These are phyloP conservation scores for Eumeta japonica DNA, from an alignment of 1,140 invertebrate species.

Conservation along the genomic window DNA sequence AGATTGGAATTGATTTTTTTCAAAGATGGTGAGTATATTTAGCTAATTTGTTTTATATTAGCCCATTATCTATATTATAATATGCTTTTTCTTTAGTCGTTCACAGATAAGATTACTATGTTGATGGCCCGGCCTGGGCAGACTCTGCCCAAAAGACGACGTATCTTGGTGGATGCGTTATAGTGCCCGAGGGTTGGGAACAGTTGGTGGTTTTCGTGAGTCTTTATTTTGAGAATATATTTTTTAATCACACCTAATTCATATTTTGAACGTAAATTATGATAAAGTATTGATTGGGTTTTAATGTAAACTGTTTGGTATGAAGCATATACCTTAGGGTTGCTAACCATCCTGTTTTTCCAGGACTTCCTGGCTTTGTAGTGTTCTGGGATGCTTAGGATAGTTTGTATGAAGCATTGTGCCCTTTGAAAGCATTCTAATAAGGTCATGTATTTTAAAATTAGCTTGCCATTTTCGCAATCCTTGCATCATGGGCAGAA, in stretches of 20 bases:
- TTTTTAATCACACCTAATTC: too few species aligned
- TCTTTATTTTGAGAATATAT: conserved; percentile 57
- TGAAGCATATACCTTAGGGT: neutral
- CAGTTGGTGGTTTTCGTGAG: conserved; percentile 80
- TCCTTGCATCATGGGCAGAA: too few species aligned
- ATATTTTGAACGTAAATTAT: too few species aligned
- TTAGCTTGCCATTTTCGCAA: too few species aligned
- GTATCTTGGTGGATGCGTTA: conserved; percentile 88
- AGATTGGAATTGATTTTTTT: conserved; percentile 56
- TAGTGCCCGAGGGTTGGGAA: conserved; percentile 78
- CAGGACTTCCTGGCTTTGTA: too few species aligned
- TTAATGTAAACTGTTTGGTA: neutral
- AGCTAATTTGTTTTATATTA: conserved; percentile 3
- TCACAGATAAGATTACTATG: conserved; percentile 72
- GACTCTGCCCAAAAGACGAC: conserved; percentile 73
- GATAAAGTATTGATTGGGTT: too few species aligned
- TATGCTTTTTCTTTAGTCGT: conserved; percentile 69
- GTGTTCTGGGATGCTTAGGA: too few species aligned
- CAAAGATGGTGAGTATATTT: conserved; percentile 45
- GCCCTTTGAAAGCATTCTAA: too few species aligned
- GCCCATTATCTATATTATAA: too few species aligned
- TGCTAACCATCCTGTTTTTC: too few species aligned
- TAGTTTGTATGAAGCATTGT: too few species aligned
- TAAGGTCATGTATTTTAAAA: too few species aligned
- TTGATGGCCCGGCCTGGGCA: conserved; percentile 76